Percentiles rank a stretch among this genome's conserved stretches.
Evolutionary conservation across 2,797 vertebrate species (phyloP).

Genomic region (Yasuhikotakia modesta): DNA sequence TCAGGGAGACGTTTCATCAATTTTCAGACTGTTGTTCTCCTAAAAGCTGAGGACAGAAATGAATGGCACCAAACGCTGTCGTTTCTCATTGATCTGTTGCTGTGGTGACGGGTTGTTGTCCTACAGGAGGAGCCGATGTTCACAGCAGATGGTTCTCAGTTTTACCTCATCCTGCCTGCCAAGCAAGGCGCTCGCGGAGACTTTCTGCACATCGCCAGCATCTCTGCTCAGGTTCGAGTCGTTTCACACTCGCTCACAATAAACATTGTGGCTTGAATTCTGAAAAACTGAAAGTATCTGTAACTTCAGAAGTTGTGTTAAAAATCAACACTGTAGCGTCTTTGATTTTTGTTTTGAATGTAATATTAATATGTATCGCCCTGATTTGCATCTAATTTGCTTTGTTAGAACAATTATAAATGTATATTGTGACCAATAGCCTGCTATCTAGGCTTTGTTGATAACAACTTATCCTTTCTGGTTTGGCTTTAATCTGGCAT

Average conservation of each 20-base stretch:
- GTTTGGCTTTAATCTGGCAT: too few species aligned
- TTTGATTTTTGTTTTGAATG: too few species aligned
- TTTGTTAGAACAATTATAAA: too few species aligned
- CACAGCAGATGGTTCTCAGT: constrained; percentile 72
- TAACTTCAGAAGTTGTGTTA: neutral
- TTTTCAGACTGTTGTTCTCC: neutral
- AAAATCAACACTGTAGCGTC: too few species aligned
- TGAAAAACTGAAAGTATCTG: neutral
- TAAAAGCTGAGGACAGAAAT: constrained; percentile 28
- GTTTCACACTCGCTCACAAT: constrained; percentile 19
- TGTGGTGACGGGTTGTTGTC: constrained; percentile 34
- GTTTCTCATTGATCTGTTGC: constrained; percentile 26
- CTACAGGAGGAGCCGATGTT: constrained; percentile 78
- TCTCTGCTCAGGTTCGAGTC: constrained; percentile 76
- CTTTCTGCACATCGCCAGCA: constrained; percentile 79
- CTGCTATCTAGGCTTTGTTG: too few species aligned
- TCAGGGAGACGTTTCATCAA: constrained; percentile 10
- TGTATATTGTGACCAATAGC: too few species aligned
- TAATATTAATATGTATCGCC: too few species aligned
- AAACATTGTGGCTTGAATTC: constrained; percentile 10
- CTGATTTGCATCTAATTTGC: too few species aligned
- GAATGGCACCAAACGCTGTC: constrained; percentile 16
- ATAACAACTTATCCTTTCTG: too few species aligned
- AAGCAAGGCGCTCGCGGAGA: constrained; percentile 84
- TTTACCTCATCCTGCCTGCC: constrained; percentile 79